phyloP scores from a whole-genome alignment of 2,113 vertebrate genomes.

The Ia io region DNA sequence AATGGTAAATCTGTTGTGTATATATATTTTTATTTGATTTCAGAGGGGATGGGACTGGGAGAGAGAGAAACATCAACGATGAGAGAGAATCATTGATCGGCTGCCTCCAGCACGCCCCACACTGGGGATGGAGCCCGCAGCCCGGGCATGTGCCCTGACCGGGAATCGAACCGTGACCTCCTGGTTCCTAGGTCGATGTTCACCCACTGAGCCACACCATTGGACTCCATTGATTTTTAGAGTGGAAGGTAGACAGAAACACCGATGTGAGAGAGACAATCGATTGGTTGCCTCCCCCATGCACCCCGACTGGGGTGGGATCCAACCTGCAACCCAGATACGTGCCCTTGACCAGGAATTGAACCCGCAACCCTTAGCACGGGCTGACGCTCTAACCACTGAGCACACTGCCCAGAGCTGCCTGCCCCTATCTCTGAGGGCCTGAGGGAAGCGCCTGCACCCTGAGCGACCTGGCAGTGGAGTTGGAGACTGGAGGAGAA shows the following conservation, averaged over 20 bases:
- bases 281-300: too few relatives aligned
- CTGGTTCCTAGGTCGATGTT: not conserved
- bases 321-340: too few relatives aligned
- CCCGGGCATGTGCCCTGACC: not conserved
- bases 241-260: too few relatives aligned
- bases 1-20: not conserved
- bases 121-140: not conserved
- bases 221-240: too few relatives aligned
- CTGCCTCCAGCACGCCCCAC: not conserved
- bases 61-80: not conserved
- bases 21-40: not conserved
- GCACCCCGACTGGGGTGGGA: too few relatives aligned
- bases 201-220: not conserved
- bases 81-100: not conserved
- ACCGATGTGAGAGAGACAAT: too few relatives aligned
- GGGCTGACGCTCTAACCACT: too few relatives aligned
- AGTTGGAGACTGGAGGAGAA: not conserved
- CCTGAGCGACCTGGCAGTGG: rapidly evolving
- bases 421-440: not conserved
- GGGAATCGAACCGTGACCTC: not conserved
- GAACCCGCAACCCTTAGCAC: too few relatives aligned
- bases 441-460: not conserved
- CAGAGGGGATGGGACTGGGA: not conserved
- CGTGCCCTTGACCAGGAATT: too few relatives aligned
- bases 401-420: not conserved